Conservation (phyloP, 2,797 vertebrate genomes). For the Cyclopterus lumpus region DNA sequence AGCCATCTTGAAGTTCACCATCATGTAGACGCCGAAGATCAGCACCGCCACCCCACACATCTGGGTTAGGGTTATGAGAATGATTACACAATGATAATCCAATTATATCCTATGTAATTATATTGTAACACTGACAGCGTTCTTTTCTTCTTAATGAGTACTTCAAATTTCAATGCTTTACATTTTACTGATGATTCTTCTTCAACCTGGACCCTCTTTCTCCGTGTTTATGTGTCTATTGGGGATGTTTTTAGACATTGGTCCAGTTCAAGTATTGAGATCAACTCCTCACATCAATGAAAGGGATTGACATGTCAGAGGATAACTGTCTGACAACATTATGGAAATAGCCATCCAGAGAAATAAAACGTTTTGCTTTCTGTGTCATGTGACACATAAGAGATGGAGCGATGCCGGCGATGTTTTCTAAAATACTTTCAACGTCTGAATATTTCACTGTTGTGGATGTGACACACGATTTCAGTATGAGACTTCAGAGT, state of each 20-base stretch:
- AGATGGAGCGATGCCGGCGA: not conserved
- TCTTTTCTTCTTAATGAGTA: not conserved
- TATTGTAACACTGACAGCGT: not conserved
- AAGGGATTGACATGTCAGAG: too few species aligned
- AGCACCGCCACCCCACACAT: slow-evolving; percentile 77
- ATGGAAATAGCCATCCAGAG: too few species aligned
- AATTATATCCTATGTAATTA: not conserved
- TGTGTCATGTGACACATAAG: not conserved
- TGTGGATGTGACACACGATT: not conserved
- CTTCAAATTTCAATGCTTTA: not conserved
- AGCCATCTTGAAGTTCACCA: slow-evolving; percentile 31
- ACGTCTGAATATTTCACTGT: not conserved
- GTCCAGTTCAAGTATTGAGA: too few species aligned
- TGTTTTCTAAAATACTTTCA: too few species aligned
- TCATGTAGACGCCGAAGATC: slow-evolving; percentile 71
- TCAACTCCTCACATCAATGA: not conserved
- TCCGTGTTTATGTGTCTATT: not conserved
- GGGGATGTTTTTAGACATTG: too few species aligned
- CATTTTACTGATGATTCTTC: not conserved
- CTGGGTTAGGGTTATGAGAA: slow-evolving; percentile 64
- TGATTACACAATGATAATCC: not conserved
- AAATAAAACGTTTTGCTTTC: not conserved
- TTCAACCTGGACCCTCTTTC: too few species aligned
- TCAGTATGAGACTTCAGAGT: too few species aligned
- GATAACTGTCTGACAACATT: too few species aligned